These are phyloP conservation scores for Microctenopoma steveboyesi DNA, from an alignment of 2,797 vertebrate genomes.

Conservation along the genomic window DNA sequence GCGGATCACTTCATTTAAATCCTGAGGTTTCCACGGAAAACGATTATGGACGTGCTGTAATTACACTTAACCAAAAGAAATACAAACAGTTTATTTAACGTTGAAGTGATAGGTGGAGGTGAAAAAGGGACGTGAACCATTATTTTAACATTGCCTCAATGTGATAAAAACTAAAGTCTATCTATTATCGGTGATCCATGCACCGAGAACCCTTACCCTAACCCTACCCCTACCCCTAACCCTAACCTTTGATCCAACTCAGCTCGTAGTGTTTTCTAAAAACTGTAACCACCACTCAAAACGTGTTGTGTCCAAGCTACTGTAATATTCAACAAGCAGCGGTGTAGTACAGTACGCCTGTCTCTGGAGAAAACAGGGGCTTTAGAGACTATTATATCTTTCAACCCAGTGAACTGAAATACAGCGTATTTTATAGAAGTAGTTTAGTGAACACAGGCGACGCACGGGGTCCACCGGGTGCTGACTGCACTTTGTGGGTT, in stretches of 20 bases:
- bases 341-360: not conserved
- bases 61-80: slow-evolving; percentile 54
- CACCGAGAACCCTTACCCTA: not conserved
- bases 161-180: not conserved
- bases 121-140: slow-evolving; percentile 24
- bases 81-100: slow-evolving; percentile 49
- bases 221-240: no score
- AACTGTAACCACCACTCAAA: slow-evolving; percentile 31
- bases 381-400: no score
- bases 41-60: slow-evolving; percentile 64
- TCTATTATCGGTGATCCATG: not conserved
- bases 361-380: not conserved
- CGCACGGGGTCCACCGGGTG: slow-evolving; percentile 16
- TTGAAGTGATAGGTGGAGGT: slow-evolving; percentile 36
- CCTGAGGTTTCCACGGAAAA: slow-evolving; percentile 57
- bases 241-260: not conserved
- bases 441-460: slow-evolving; percentile 30
- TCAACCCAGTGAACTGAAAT: no score
- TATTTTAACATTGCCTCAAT: slow-evolving; percentile 15
- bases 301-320: slow-evolving; percentile 13
- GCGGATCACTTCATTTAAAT: slow-evolving; percentile 61
- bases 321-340: not conserved
- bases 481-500: slow-evolving; percentile 32
- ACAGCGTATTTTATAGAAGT: slow-evolving; percentile 4
- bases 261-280: not conserved